Conservation (phyloP, 2,888 invertebrate species). For the Drosophila greeni region DNA sequence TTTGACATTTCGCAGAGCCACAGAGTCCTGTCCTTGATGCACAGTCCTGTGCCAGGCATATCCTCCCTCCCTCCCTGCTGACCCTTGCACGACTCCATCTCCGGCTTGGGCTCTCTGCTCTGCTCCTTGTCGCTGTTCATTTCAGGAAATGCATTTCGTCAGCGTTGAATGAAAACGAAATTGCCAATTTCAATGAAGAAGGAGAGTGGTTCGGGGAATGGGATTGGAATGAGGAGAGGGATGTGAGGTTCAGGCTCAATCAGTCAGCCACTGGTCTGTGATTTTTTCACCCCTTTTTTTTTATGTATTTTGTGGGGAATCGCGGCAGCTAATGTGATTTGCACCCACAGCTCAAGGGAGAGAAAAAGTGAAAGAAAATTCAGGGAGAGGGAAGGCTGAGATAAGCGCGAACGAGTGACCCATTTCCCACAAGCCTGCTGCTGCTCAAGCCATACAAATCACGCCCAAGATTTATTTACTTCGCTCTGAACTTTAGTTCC, state of each 20-base stretch:
- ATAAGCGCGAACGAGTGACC: constrained; percentile 6
- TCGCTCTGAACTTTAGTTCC: constrained; percentile 2
- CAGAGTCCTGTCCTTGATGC: constrained; percentile 3
- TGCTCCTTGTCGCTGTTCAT: constrained; percentile 48
- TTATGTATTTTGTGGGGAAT: neutral
- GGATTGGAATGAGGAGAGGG: neutral
- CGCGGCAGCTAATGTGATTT: constrained; percentile 26
- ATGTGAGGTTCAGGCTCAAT: constrained; percentile 23
- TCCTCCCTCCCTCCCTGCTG: constrained; percentile 25
- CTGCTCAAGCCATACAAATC: constrained; percentile 3
- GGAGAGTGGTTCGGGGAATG: neutral
- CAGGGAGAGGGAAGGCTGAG: neutral
- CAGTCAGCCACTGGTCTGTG: constrained; percentile 30
- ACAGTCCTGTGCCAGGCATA: constrained; percentile 26
- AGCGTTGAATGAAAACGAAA: constrained; percentile 70
- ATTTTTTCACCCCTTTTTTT: constrained; percentile 2
- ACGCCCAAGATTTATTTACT: constrained; percentile 7
- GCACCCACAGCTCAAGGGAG: neutral
- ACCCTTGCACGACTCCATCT: constrained; percentile 26
- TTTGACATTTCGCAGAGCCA: constrained; percentile 60
- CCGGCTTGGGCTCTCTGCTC: constrained; percentile 10
- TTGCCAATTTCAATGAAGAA: constrained; percentile 66
- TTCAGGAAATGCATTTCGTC: constrained; percentile 72
- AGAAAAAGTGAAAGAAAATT: neutral
- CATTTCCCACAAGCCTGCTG: constrained; percentile 3